Base-by-base conservation (phyloP, 2,888 invertebrate species). In the Netelia inedita region DNA sequence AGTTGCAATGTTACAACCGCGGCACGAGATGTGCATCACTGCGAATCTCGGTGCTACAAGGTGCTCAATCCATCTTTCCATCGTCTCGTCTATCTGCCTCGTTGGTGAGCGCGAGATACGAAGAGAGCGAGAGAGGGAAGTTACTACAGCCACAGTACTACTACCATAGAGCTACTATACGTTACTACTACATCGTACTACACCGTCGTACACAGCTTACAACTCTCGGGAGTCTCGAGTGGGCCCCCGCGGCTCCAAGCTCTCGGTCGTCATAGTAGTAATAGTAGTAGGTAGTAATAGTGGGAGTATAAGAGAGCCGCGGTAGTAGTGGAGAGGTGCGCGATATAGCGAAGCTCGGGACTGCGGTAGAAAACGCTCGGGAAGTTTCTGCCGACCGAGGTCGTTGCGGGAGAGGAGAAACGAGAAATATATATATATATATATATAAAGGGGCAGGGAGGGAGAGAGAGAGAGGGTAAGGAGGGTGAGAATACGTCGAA, bases 321-420 rank as follows among this genome's bases (percentile, higher is more conserved):
- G 79, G 87, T 85, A 59, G 86, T 87, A 85, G 87, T 89, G 87
- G 86, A 83, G 21, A 55, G 65, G 10, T 65, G 2, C 9, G 10
- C n/a, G n/a, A 61, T 28, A 11, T 61, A 61, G 61, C n/a, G n/a
- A 72, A 53, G 28, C 35, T 35, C 16, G 43, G 14, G 46, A 65
- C 57, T 59, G 79, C 59, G 50, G 79, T 72, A 35, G 63, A 35
- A 71, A 71, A 63, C 23, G 57, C 35, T 78, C 69, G 50, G 16
- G 16, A 61, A 78, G 59, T 63, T 69, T 79, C 43, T 11, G 16
- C 80, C 72, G 57, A 41, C 74, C 73, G 74, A 5, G 73, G 59
- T 3, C 73, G 74, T 65, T 57, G 21, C 10, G 21, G 46, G 14
- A 46, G 53, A 66, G 73, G 57, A 75, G 73, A 69, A 59, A 59